These are phyloP conservation scores for Hyperoplus lanceolatus DNA, from an alignment of 2,797 vertebrate species.

Conservation along the genomic window DNA sequence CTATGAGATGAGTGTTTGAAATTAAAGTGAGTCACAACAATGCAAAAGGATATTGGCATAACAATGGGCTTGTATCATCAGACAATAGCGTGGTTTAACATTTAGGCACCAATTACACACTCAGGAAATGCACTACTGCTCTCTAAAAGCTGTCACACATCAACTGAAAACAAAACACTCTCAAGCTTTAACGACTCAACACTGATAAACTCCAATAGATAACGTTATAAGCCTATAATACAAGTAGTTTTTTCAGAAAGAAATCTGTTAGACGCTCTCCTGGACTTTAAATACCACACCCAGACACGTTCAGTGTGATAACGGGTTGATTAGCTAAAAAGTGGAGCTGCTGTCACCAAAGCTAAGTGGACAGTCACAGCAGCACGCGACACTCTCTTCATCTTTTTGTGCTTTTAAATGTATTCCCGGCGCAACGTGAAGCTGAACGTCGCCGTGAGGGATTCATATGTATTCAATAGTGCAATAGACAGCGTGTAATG, in stretches of 20 bases:
- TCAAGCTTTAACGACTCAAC: not conserved
- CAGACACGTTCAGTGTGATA: not conserved
- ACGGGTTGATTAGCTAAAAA: slow-evolving; percentile 29
- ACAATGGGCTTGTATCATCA: not conserved
- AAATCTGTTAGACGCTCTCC: not conserved
- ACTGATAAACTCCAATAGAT: slow-evolving; percentile 22
- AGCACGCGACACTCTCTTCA: slow-evolving; percentile 31
- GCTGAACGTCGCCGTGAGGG: not conserved
- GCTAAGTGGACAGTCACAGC: slow-evolving; percentile 60
- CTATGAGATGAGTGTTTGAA: not conserved
- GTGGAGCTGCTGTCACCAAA: slow-evolving; percentile 49
- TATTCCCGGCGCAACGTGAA: not conserved
- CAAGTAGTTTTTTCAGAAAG: not conserved
- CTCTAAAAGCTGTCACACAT: slow-evolving; percentile 13
- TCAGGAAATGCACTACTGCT: not conserved
- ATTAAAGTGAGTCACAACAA: not conserved
- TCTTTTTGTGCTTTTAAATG: slow-evolving; percentile 4
- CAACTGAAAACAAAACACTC: not conserved
- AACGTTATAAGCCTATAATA: slow-evolving; percentile 14
- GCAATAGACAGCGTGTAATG: slow-evolving; percentile 16
- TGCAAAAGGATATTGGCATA: not conserved
- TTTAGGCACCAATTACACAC: not conserved
- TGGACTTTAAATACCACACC: not conserved
- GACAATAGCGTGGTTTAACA: no score
- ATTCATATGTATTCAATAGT: not conserved